Conservation (phyloP, 2,888 invertebrate genomes). For the Cylindroiulus punctatus region DNA sequence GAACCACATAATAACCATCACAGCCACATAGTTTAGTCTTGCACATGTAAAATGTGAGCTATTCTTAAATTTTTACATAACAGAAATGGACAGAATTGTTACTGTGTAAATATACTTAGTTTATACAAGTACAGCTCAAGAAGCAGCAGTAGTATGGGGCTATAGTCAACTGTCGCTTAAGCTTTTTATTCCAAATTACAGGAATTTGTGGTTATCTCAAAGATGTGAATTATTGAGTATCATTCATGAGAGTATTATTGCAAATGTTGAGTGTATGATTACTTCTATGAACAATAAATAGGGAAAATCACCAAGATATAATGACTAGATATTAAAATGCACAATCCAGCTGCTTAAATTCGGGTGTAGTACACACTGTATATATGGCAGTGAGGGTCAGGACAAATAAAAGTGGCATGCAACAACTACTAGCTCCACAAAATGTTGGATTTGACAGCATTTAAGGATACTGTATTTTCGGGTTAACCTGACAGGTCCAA, state of each 20-base stretch:
- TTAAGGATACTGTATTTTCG: neutral
- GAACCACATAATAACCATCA: too few species aligned
- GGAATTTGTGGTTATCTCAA: neutral
- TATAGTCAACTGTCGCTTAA: neutral
- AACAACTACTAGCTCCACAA: neutral
- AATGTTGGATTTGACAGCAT: neutral
- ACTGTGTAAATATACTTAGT: too few species aligned
- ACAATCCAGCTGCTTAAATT: neutral
- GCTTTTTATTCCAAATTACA: neutral
- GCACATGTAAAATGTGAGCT: too few species aligned
- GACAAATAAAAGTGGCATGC: neutral
- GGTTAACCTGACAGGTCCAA: neutral
- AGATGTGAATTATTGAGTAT: neutral
- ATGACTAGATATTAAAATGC: slow-evolving; percentile 44
- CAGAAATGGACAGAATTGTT: too few species aligned
- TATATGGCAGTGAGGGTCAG: neutral
- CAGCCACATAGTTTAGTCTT: too few species aligned
- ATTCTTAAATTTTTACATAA: too few species aligned
- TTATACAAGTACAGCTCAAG: too few species aligned
- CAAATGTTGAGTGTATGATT: neutral
- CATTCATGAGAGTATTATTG: neutral
- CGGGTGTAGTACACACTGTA: neutral
- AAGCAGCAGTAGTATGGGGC: too few species aligned
- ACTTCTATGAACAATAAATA: slow-evolving; percentile 13
- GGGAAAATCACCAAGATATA: slow-evolving; percentile 2